Conservation (phyloP, 2,888 invertebrate genomes). For the Brenthis ino region DNA sequence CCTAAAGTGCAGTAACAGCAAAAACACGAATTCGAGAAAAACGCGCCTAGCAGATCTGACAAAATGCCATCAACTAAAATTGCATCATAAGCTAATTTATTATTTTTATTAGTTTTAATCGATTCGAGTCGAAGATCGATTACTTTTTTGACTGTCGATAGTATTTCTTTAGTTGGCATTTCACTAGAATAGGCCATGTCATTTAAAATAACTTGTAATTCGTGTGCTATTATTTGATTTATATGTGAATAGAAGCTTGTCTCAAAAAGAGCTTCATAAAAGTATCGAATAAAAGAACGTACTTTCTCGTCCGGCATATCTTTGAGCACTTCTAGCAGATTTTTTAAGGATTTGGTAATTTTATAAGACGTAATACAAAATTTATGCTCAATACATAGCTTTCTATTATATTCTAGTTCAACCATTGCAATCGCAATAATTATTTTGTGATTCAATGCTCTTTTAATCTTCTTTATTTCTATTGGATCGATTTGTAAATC, state of each 20-base stretch:
- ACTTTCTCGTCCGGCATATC: conserved; percentile 47
- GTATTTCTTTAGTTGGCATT: conserved; percentile 53
- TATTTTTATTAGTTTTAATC: conserved; percentile 39
- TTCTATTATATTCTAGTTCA: conserved; percentile 55
- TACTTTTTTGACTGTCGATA: conserved; percentile 50
- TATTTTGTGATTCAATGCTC: conserved; percentile 38
- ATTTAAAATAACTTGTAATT: conserved; percentile 59
- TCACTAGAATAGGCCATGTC: conserved; percentile 59
- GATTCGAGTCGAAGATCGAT: conserved; percentile 50
- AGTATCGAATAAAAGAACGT: conserved; percentile 47
- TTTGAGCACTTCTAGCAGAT: conserved; percentile 48
- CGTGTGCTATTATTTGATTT: conserved; percentile 51
- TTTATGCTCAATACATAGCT: conserved; percentile 52
- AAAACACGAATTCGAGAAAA: too few relatives aligned
- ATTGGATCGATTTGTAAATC: conserved; percentile 43
- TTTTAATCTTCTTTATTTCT: conserved; percentile 41
- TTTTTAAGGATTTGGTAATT: conserved; percentile 53
- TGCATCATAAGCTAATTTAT: conserved; percentile 50
- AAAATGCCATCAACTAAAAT: conserved; percentile 57
- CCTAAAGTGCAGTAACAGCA: too few relatives aligned
- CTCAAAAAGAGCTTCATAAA: conserved; percentile 46
- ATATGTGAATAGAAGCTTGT: conserved; percentile 52
- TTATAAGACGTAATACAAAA: conserved; percentile 54
- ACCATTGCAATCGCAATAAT: conserved; percentile 51
- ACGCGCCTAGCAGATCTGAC: too few relatives aligned